Conservation (phyloP, 2,797 vertebrate species). For the Podargus strigoides region DNA sequence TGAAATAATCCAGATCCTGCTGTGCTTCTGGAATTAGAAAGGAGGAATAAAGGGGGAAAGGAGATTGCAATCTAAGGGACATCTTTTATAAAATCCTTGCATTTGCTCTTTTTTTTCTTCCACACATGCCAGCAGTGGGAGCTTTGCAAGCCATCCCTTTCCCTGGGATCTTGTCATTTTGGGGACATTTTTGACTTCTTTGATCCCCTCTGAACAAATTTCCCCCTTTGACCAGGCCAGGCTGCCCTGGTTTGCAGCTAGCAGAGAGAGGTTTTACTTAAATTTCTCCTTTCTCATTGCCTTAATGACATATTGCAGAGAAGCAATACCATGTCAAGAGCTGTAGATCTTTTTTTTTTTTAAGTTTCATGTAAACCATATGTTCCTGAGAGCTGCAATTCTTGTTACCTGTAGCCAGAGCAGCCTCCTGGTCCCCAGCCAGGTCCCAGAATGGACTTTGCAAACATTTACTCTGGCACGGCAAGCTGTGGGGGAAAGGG, state of each 20-base stretch:
- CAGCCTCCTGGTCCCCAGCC: conserved; percentile 37
- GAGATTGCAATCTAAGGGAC: not conserved
- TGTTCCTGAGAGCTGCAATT: conserved; percentile 3
- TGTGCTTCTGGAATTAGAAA: not conserved
- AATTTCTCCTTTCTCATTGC: not conserved
- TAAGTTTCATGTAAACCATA: conserved; percentile 46
- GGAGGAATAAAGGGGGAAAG: not conserved
- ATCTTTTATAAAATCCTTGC: too few species aligned
- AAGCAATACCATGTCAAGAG: conserved; percentile 18
- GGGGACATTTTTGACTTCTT: not conserved
- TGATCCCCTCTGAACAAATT: not conserved
- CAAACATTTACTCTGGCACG: conserved; percentile 52
- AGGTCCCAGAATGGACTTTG: conserved; percentile 42
- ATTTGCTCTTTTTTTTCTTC: not conserved
- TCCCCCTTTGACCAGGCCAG: not conserved
- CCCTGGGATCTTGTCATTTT: not conserved
- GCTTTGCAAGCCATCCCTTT: accelerated
- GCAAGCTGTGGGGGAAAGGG: not conserved
- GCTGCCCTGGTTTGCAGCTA: not conserved
- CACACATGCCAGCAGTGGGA: accelerated
- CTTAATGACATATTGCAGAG: not conserved
- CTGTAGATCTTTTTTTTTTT: not conserved
- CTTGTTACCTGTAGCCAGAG: conserved; percentile 53
- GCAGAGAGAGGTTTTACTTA: not conserved
- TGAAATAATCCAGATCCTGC: not conserved